phyloP scores from a whole-genome alignment of 2,113 vertebrate genomes.

The Cisticola juncidis region DNA sequence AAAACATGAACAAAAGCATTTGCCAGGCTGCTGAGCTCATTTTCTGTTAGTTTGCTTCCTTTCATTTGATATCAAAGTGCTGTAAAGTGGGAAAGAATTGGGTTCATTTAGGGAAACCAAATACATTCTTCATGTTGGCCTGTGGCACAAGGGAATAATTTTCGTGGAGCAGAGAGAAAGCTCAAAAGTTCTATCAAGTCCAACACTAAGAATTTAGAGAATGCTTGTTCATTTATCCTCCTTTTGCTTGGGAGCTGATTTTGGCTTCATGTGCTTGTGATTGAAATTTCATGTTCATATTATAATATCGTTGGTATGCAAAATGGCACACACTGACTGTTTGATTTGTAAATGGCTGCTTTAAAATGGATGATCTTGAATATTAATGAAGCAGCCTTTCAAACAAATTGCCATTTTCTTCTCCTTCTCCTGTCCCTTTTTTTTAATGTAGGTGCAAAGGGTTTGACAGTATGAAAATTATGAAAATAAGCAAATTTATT shows the following conservation, averaged over 20 bases:
- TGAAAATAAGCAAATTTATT: constrained; percentile 30
- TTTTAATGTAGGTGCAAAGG: neutral
- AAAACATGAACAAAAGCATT: neutral
- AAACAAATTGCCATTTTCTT: constrained; percentile 12
- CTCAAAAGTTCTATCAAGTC: neutral
- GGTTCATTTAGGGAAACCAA: neutral
- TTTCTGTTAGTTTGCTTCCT: neutral
- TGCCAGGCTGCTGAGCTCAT: neutral
- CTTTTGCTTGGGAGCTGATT: constrained; percentile 3
- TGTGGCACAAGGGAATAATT: neutral
- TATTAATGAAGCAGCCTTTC: constrained; percentile 44
- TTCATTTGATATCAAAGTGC: neutral
- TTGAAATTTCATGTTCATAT: constrained; percentile 37
- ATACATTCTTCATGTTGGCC: neutral
- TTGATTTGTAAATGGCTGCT: constrained; percentile 45
- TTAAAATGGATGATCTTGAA: constrained; percentile 16
- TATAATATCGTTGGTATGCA: constrained; percentile 44
- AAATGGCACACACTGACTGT: neutral
- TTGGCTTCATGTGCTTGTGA: neutral
- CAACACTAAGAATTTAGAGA: neutral
- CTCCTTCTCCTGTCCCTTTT: neutral
- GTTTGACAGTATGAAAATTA: constrained; percentile 13
- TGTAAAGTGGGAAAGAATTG: neutral
- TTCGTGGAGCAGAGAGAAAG: neutral
- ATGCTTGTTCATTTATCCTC: neutral